phyloP scores from a whole-genome alignment of 2,888 invertebrate species.

The Exocentrus adspersus region DNA sequence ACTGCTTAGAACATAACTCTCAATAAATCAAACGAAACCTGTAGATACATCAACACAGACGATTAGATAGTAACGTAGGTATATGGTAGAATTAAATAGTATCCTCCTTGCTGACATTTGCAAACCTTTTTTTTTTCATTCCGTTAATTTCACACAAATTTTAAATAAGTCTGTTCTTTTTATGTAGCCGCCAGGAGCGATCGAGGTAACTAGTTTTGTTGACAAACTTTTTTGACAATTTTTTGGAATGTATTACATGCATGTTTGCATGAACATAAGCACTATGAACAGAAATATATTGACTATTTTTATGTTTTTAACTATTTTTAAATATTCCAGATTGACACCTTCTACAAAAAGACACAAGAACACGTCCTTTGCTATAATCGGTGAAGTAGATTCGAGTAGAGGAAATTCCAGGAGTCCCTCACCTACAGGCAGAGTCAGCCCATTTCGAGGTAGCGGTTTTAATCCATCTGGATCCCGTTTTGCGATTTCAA shows the following conservation, averaged over 20 bases:
- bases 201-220: conserved; percentile 36
- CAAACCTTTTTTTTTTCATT: too few species aligned
- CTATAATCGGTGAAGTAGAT: conserved; percentile 60
- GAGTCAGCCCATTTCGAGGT: conserved; percentile 63
- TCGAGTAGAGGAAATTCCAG: conserved; percentile 53
- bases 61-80: too few species aligned
- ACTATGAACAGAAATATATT: not conserved
- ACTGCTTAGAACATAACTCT: too few species aligned
- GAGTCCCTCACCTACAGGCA: conserved; percentile 57
- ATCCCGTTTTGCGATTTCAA: conserved; percentile 60
- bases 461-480: conserved; percentile 62
- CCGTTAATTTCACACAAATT: not conserved
- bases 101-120: too few species aligned
- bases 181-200: conserved; percentile 37
- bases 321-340: conserved; percentile 39
- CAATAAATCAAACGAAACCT: too few species aligned
- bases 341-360: conserved; percentile 55
- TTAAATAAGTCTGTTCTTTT: conserved; percentile 24
- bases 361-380: conserved; percentile 59
- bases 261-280: conserved; percentile 6
- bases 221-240: not conserved
- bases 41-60: too few species aligned
- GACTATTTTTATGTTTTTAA: not conserved
- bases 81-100: too few species aligned
- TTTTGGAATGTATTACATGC: conserved; percentile 24